Conservation (phyloP, 2,888 invertebrate genomes). For the Allophyes oxyacanthae region DNA sequence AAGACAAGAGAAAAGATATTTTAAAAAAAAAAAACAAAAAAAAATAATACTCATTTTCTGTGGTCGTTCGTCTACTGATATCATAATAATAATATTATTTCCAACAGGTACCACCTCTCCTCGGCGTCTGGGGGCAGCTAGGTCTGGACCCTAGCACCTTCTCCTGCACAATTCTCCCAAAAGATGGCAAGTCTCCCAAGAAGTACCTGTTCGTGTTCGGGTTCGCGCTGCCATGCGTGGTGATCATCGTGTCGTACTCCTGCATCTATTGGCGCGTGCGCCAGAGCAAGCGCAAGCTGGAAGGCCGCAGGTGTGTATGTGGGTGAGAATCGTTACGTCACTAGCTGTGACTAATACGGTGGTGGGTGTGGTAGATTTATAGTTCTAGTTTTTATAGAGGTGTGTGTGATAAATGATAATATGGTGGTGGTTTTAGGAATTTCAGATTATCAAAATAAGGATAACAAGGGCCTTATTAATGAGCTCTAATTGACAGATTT, state of each 20-base stretch:
- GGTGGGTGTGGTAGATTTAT: slow-evolving; percentile 34
- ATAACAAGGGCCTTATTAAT: no score
- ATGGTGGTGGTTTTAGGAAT: no score
- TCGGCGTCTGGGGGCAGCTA: slow-evolving; percentile 95
- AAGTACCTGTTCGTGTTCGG: slow-evolving; percentile 95
- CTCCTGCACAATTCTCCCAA: slow-evolving; percentile 95
- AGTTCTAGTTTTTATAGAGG: background rate
- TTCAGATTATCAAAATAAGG: no score
- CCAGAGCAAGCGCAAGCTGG: slow-evolving; percentile 92
- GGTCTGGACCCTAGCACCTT: slow-evolving; percentile 94
- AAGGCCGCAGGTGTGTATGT: slow-evolving; percentile 91
- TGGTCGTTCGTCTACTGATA: no score
- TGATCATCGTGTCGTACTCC: slow-evolving; percentile 95
- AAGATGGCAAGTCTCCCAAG: slow-evolving; percentile 94
- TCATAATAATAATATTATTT: slow-evolving; percentile 40
- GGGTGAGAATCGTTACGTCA: slow-evolving; percentile 75
- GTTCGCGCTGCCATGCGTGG: slow-evolving; percentile 94
- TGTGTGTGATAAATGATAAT: background rate
- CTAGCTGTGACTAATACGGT: slow-evolving; percentile 62
- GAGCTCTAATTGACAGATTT: no score
- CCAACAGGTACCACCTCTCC: slow-evolving; percentile 92
- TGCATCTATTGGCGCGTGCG: slow-evolving; percentile 95
- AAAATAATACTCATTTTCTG: no score
- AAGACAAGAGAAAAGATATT: no score
- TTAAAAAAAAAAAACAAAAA: no score